phyloP scores from a whole-genome alignment of 2,888 invertebrate genomes.

The Physocephala rufipes region DNA sequence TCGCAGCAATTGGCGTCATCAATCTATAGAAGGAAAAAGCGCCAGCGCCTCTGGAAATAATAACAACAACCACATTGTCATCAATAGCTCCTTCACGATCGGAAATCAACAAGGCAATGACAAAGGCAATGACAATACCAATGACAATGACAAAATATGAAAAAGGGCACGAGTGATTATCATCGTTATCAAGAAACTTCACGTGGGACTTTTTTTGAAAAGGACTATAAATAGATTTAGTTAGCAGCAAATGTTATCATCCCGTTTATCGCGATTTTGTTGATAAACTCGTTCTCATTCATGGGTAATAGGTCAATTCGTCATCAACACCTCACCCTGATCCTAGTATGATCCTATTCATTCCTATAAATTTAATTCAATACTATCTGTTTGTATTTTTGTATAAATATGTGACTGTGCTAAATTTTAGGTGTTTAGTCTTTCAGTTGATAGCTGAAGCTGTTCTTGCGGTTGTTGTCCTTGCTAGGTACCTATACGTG shows the following conservation, averaged over 20 bases:
- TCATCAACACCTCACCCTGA: not conserved
- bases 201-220: constrained; percentile 10
- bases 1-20: not conserved
- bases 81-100: not conserved
- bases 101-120: constrained; percentile 3
- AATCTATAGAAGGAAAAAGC: too few species aligned
- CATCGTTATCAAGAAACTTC: too few species aligned
- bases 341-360: not conserved
- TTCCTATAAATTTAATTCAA: constrained; percentile 25
- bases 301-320: too few species aligned
- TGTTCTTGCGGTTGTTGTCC: not conserved
- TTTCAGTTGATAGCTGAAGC: not conserved
- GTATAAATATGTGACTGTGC: too few species aligned
- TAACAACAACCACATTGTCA: not conserved
- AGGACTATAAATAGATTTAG: constrained; percentile 29
- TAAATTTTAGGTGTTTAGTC: not conserved
- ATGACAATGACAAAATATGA: constrained; percentile 28
- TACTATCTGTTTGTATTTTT: too few species aligned
- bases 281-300: not conserved
- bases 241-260: constrained; percentile 33
- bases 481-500: not conserved
- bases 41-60: too few species aligned
- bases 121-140: constrained; percentile 20
- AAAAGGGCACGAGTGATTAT: too few species aligned
- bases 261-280: constrained; percentile 5